Percentiles rank a stretch among this genome's conserved stretches.
Evolutionary conservation across 1,140 invertebrate genomes (phyloP).

Genomic region (Mamestra configurata): DNA sequence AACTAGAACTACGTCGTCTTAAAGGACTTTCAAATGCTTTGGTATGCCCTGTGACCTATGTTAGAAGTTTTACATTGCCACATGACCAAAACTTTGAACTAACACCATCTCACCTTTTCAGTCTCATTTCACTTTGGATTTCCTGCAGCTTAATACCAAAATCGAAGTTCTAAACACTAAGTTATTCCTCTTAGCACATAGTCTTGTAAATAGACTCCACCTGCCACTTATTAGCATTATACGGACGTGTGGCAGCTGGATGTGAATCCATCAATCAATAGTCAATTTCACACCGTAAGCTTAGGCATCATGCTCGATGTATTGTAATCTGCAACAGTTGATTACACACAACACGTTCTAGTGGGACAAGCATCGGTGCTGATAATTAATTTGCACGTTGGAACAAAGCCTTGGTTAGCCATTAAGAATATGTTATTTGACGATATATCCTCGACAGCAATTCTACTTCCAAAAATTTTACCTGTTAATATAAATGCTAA

Average conservation of each 20-base stretch:
- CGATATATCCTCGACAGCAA: too few species aligned
- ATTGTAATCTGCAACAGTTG: constrained; percentile 27
- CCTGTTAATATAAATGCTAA: too few species aligned
- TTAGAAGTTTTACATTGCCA: too few species aligned
- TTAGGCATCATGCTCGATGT: constrained; percentile 10
- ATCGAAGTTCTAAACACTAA: neutral
- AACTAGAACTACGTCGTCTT: neutral
- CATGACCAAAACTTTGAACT: too few species aligned
- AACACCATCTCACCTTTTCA: neutral
- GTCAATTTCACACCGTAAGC: constrained; percentile 29
- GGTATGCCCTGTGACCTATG: too few species aligned
- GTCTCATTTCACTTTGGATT: neutral
- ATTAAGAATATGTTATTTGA: neutral
- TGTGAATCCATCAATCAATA: constrained; percentile 32
- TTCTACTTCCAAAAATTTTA: too few species aligned
- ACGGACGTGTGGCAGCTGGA: neutral
- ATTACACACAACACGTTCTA: constrained; percentile 11
- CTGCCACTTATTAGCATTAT: neutral
- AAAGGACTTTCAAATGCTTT: too few species aligned
- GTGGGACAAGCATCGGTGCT: neutral
- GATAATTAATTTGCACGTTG: neutral
- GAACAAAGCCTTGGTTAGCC: neutral
- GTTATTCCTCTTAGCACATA: neutral
- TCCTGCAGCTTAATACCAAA: neutral
- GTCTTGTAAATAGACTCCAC: neutral